A percentile compares a stretch with the other conserved stretches of the same genome.
phyloP scores from a whole-genome alignment of 2,797 vertebrate genomes.

The Propithecus perrieri region DNA sequence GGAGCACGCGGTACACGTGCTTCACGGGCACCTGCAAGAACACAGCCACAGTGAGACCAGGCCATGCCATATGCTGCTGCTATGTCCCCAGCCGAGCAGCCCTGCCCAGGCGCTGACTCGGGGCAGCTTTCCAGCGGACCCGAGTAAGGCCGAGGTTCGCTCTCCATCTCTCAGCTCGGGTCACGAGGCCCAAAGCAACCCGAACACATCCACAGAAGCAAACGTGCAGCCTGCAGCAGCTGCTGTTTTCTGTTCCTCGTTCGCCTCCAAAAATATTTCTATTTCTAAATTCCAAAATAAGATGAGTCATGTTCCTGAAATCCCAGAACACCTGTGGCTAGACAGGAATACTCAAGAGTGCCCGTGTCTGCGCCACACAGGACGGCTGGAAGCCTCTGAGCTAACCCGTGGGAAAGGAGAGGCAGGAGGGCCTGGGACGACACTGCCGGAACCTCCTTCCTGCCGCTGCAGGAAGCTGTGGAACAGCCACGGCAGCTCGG shows the following conservation, averaged over 20 bases:
- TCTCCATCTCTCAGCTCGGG: not conserved
- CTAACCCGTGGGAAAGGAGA: not conserved
- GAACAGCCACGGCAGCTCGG: not conserved
- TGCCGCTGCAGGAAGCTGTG: not conserved
- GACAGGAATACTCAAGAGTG: not conserved
- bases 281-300: conserved; percentile 34
- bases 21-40: conserved; percentile 92
- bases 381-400: not conserved
- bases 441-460: not conserved
- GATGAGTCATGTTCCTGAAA: not conserved
- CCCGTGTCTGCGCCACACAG: not conserved
- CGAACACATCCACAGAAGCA: not conserved
- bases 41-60: not conserved
- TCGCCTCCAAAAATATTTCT: not conserved
- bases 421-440: not conserved
- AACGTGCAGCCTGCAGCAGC: not conserved
- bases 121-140: not conserved
- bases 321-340: not conserved
- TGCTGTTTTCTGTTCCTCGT: not conserved
- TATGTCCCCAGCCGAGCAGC: not conserved
- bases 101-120: not conserved
- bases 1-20: conserved; percentile 97
- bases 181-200: not conserved
- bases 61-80: not conserved
- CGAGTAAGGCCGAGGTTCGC: rapidly evolving